These are phyloP conservation scores for Enteromius argenteus DNA, from an alignment of 2,797 vertebrate genomes.

Conservation along the genomic window DNA sequence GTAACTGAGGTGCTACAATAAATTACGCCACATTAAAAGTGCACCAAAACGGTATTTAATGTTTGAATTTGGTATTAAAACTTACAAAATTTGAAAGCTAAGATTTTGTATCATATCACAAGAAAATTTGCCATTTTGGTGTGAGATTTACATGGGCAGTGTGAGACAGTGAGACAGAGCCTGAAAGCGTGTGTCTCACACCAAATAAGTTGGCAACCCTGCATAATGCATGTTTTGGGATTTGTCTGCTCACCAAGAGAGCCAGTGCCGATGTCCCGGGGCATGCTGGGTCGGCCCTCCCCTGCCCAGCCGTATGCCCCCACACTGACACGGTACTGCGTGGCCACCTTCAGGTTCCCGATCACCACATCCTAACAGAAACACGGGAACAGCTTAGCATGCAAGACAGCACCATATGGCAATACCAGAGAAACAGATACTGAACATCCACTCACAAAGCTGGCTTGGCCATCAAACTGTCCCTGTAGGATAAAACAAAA, in stretches of 20 bases:
- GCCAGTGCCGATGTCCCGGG: constrained; percentile 85
- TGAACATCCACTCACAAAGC: constrained; percentile 74
- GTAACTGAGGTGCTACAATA: too few species aligned
- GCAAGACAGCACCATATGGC: neutral
- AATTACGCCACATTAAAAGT: too few species aligned
- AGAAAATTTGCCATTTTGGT: too few species aligned
- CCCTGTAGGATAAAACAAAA: constrained; percentile 67
- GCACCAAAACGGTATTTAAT: too few species aligned
- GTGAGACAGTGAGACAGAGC: too few species aligned
- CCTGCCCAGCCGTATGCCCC: constrained; percentile 88
- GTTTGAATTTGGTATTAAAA: too few species aligned
- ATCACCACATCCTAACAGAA: constrained; percentile 86
- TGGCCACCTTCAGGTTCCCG: constrained; percentile 84
- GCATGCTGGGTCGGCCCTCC: constrained; percentile 89
- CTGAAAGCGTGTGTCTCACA: too few species aligned
- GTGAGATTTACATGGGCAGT: too few species aligned
- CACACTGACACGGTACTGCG: constrained; percentile 86
- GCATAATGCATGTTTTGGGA: neutral
- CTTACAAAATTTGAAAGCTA: too few species aligned
- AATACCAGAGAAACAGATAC: neutral
- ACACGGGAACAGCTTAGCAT: neutral
- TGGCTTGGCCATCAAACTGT: constrained; percentile 79
- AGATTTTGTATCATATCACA: too few species aligned
- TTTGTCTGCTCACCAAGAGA: constrained; percentile 80
- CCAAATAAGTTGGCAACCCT: too few species aligned